Evolutionary conservation across 2,113 vertebrate genomes (phyloP).

Genomic region (Ceyx cyanopectus): DNA sequence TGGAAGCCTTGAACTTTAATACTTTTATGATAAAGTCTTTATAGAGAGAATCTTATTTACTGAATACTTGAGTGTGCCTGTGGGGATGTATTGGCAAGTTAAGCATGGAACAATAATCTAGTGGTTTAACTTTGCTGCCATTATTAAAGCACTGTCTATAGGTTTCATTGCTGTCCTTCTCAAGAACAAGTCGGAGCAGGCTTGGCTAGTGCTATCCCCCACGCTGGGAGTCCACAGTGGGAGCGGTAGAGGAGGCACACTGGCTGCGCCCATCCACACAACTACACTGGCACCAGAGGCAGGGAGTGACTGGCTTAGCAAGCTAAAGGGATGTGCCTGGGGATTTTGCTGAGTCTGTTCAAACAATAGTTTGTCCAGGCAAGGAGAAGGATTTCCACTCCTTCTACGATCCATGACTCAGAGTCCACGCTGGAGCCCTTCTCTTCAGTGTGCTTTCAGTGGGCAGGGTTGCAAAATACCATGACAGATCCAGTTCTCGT

Average conservation of each 20-base stretch:
- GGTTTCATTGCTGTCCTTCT: background rate
- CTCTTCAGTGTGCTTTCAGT: background rate
- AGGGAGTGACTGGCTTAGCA: constrained; percentile 29
- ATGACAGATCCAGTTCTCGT: background rate
- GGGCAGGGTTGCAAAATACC: background rate
- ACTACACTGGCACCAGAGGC: constrained; percentile 6
- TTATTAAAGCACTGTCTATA: background rate
- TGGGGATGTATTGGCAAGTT: background rate
- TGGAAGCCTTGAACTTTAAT: background rate
- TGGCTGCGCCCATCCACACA: constrained; percentile 26
- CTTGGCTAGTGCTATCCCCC: background rate
- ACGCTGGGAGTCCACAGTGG: background rate
- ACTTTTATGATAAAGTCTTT: background rate
- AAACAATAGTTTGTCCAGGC: constrained; percentile 43
- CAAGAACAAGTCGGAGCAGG: background rate
- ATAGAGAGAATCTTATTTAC: background rate
- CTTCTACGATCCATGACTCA: background rate
- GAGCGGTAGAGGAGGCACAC: background rate
- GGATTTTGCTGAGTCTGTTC: constrained; percentile 36
- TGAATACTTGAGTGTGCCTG: background rate
- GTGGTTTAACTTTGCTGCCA: accelerated
- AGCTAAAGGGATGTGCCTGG: constrained; percentile 27
- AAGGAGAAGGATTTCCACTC: constrained; percentile 2
- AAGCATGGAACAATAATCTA: background rate
- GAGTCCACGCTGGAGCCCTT: background rate